Evolutionary conservation across 2,797 vertebrate species (phyloP).

Genomic region (Enteromius argenteus): DNA sequence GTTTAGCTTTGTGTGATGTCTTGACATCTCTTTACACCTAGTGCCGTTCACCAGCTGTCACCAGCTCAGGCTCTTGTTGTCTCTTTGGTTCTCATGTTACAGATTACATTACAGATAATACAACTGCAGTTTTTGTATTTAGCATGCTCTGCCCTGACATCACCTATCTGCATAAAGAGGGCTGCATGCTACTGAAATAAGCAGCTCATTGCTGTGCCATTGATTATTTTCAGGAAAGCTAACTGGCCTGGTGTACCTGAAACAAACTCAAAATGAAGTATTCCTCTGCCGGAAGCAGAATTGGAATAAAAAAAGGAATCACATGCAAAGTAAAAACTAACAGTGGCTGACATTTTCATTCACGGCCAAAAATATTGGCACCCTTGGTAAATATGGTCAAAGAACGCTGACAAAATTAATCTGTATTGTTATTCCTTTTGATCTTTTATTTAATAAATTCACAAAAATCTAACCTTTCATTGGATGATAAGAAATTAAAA

Average conservation of each 20-base stretch:
- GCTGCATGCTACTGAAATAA: background rate
- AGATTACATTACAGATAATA: slow-evolving; percentile 1
- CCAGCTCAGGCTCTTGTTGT: background rate
- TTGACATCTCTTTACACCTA: background rate
- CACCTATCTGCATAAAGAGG: background rate
- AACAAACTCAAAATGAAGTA: background rate
- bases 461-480: no score
- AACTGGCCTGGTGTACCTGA: background rate
- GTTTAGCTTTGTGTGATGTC: slow-evolving; percentile 2
- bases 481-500: no score
- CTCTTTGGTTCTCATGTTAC: background rate
- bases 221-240: background rate
- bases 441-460: no score
- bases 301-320: background rate
- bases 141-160: background rate
- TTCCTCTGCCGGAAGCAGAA: background rate
- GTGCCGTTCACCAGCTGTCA: slow-evolving; percentile 2
- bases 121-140: background rate
- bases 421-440: no score
- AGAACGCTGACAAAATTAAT: no score
- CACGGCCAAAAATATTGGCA: no score
- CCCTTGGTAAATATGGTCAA: no score
- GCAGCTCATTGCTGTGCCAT: background rate
- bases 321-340: background rate
- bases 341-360: background rate